These are phyloP conservation scores for Nephrocerus scutellatus DNA, from an alignment of 2,888 invertebrate species.

Conservation along the genomic window DNA sequence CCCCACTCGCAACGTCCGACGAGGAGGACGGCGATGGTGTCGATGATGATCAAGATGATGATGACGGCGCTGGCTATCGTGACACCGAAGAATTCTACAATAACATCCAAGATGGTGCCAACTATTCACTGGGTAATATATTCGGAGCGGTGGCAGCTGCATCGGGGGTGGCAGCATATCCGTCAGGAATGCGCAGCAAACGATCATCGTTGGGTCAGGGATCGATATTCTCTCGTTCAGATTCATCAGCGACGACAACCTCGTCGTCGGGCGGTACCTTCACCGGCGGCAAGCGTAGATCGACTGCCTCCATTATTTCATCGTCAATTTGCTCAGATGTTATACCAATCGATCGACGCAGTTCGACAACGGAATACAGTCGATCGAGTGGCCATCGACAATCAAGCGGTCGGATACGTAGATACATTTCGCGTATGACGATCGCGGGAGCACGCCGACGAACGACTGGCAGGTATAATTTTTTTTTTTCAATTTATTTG, in stretches of 20 bases:
- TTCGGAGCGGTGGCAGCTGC: constrained; percentile 22
- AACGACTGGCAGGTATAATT: constrained; percentile 47
- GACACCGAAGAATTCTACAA: constrained; percentile 44
- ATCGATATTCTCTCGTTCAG: constrained; percentile 42
- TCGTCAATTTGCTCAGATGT: constrained; percentile 45
- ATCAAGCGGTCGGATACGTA: constrained; percentile 43
- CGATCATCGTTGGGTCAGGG: constrained; percentile 36
- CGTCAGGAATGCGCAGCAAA: constrained; percentile 38
- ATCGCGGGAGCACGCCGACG: constrained; percentile 45
- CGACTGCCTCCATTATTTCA: constrained; percentile 44
- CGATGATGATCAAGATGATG: constrained; percentile 26
- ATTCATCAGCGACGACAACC: constrained; percentile 46
- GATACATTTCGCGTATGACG: constrained; percentile 44
- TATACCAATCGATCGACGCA: constrained; percentile 41
- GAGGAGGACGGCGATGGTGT: constrained; percentile 25
- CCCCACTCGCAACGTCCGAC: too few relatives aligned
- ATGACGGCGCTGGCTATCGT: constrained; percentile 36
- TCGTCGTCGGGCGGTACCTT: constrained; percentile 44
- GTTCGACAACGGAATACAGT: constrained; percentile 43
- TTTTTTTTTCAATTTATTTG: too few relatives aligned
- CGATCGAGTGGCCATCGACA: constrained; percentile 34
- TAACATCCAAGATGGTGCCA: constrained; percentile 37
- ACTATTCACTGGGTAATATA: constrained; percentile 13
- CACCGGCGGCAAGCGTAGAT: constrained; percentile 43
- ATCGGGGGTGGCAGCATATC: constrained; percentile 25